A percentile compares a stretch with the other conserved stretches of the same genome.
phyloP scores from a whole-genome alignment of 1,140 invertebrate species.

The Drosophila carrolli region DNA sequence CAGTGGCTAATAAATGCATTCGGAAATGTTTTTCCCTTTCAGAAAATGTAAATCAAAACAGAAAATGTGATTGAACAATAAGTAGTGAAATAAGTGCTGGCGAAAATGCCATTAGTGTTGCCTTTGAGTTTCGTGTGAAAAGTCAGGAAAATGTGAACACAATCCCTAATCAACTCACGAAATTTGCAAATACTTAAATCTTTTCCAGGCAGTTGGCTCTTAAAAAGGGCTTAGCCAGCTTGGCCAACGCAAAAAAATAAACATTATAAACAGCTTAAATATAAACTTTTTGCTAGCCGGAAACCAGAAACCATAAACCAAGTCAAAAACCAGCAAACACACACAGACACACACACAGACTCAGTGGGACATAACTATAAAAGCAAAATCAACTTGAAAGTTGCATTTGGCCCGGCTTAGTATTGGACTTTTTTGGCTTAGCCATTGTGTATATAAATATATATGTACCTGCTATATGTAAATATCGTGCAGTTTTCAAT shows the following conservation, averaged over 20 bases:
- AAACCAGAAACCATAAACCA: constrained; percentile 71
- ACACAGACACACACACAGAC: constrained; percentile 7
- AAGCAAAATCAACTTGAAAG: constrained; percentile 65
- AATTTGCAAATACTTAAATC: constrained; percentile 29
- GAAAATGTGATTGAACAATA: constrained; percentile 17
- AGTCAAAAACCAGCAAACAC: constrained; percentile 57
- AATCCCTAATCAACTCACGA: constrained; percentile 27
- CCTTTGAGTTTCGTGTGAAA: not conserved
- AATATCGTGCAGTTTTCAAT: constrained; percentile 8
- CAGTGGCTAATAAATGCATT: constrained; percentile 17
- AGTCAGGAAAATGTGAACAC: constrained; percentile 3
- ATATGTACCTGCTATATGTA: constrained; percentile 19
- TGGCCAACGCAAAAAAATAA: constrained; percentile 19
- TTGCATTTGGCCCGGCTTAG: constrained; percentile 71
- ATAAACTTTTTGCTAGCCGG: constrained; percentile 52
- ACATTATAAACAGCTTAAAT: constrained; percentile 77
- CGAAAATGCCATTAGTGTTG: constrained; percentile 12
- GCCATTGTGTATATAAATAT: constrained; percentile 52
- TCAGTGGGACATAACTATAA: constrained; percentile 44
- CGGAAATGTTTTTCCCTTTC: not conserved
- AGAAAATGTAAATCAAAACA: constrained; percentile 39
- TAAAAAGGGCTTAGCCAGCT: constrained; percentile 48
- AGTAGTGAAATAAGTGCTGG: constrained; percentile 10
- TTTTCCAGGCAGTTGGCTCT: constrained; percentile 24
- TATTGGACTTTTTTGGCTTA: constrained; percentile 69